These are phyloP conservation scores for Polypedilum pembai DNA, from an alignment of 1,140 invertebrate genomes.

Conservation along the genomic window DNA sequence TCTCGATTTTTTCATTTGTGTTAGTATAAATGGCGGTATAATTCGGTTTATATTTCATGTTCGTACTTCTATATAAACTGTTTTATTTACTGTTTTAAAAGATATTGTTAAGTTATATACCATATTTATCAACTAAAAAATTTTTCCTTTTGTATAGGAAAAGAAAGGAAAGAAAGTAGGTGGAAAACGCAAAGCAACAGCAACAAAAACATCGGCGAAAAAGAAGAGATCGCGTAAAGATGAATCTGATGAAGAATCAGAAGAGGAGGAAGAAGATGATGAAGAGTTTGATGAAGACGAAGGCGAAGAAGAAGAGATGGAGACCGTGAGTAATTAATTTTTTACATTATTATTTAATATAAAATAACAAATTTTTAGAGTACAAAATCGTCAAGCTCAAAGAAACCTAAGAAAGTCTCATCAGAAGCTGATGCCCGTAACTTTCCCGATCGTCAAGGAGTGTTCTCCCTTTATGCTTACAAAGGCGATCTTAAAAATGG, in stretches of 20 bases:
- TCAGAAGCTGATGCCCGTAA: conserved; percentile 6
- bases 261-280: neutral
- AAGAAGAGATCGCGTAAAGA: neutral
- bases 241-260: conserved; percentile 8
- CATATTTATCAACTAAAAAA: too few relatives aligned
- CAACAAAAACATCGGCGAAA: conserved; percentile 16
- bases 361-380: neutral
- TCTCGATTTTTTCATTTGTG: neutral
- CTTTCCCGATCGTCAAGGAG: conserved; percentile 20
- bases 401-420: neutral
- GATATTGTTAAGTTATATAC: too few relatives aligned
- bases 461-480: neutral
- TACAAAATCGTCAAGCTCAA: neutral
- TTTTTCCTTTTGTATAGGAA: neutral
- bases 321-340: neutral
- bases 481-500: conserved; percentile 23
- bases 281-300: conserved; percentile 14
- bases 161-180: neutral
- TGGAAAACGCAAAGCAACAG: conserved; percentile 13
- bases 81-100: too few relatives aligned
- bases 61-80: too few relatives aligned
- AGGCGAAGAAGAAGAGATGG: neutral
- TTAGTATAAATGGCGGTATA: conserved; percentile 15
- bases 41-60: too few relatives aligned
- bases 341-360: neutral